Evolutionary conservation across 2,113 vertebrate genomes (phyloP).

Genomic region (Monopterus albus): DNA sequence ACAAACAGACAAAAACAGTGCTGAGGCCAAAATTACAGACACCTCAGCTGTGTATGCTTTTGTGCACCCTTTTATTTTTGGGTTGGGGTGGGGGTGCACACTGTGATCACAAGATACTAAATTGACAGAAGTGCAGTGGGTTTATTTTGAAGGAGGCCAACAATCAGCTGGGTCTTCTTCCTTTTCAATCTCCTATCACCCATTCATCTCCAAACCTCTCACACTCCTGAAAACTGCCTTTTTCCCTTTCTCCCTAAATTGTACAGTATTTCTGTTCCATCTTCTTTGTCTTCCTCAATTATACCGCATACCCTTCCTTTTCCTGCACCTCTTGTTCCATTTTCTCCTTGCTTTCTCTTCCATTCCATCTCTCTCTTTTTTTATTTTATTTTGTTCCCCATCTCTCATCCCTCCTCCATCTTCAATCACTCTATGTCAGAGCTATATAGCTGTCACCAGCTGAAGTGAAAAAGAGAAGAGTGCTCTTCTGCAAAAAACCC

Average conservation of each 20-base stretch:
- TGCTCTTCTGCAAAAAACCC: constrained; percentile 4
- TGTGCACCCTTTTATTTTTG: background rate
- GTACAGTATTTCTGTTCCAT: constrained; percentile 20
- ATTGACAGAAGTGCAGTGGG: constrained; percentile 36
- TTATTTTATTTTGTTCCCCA: background rate
- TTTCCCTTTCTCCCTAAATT: constrained; percentile 33
- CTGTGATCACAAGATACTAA: constrained; percentile 49
- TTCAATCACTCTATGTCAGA: constrained; percentile 3
- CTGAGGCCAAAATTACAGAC: constrained; percentile 39
- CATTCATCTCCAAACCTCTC: constrained; percentile 34
- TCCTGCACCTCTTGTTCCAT: constrained; percentile 2
- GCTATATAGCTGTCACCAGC: background rate
- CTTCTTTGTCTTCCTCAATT: constrained; percentile 4
- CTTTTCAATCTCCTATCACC: constrained; percentile 37
- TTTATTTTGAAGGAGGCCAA: constrained; percentile 56
- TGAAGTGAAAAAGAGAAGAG: constrained; percentile 27
- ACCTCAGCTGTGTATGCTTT: background rate
- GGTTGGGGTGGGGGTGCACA: background rate
- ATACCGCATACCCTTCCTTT: background rate
- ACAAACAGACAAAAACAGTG: constrained; percentile 34
- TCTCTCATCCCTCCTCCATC: background rate
- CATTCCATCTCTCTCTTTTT: background rate
- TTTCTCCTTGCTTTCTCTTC: background rate
- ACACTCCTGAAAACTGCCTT: constrained; percentile 31
- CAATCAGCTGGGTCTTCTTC: constrained; percentile 28